Conservation (phyloP, 1,140 invertebrate genomes). For the Drosophila persimilis region DNA sequence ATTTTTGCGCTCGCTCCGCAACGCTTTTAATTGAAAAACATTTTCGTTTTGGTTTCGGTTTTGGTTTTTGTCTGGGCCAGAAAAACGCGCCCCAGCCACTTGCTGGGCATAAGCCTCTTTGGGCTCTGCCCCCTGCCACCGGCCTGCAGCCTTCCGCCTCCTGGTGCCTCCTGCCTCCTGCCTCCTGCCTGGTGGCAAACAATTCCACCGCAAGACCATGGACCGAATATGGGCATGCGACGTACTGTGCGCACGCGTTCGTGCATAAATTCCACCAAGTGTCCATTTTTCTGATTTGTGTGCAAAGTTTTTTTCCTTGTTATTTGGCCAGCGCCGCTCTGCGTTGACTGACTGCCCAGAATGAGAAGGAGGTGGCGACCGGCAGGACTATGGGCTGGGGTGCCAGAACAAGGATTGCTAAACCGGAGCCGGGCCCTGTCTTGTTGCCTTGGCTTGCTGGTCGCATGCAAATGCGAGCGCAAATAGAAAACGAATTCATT, state of each 20-base stretch:
- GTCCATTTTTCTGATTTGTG: conserved; percentile 80
- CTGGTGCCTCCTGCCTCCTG: conserved; percentile 15
- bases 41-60: conserved; percentile 76
- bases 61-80: conserved; percentile 52
- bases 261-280: conserved; percentile 79
- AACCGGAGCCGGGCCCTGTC: conserved; percentile 20
- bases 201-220: conserved; percentile 57
- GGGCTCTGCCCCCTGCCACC: conserved; percentile 4
- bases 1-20: conserved; percentile 65
- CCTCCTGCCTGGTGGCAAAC: conserved; percentile 49
- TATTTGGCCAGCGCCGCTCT: conserved; percentile 23
- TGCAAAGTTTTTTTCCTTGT: conserved; percentile 65
- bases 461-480: conserved; percentile 69
- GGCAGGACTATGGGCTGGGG: not conserved
- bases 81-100: conserved; percentile 47
- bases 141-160: not conserved
- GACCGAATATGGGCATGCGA: conserved; percentile 42
- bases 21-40: conserved; percentile 78
- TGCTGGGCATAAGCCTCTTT: conserved; percentile 58
- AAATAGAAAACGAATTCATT: conserved; percentile 78
- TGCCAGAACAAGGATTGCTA: conserved; percentile 16
- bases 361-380: conserved; percentile 17
- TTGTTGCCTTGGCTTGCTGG: conserved; percentile 30
- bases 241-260: conserved; percentile 77
- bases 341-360: conserved; percentile 47